phyloP scores from a whole-genome alignment of 2,113 vertebrate genomes.

The Podocnemis expansa region DNA sequence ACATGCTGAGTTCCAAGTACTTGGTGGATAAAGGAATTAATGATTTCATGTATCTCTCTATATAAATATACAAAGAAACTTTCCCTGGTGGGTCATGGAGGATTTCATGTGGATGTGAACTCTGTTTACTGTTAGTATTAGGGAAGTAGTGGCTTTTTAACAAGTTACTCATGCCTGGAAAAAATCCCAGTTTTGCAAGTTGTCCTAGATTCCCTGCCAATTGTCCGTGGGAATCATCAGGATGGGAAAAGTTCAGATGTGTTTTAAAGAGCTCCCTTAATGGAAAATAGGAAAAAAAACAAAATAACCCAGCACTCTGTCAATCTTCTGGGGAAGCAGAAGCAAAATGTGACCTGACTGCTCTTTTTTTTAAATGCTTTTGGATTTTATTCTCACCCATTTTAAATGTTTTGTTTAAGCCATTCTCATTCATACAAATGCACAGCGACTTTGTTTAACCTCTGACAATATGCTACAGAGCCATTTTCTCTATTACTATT shows the following conservation, averaged over 20 bases:
- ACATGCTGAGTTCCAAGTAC: slow-evolving; percentile 81
- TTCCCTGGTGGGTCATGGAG: slow-evolving; percentile 79
- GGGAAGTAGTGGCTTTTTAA: slow-evolving; percentile 98
- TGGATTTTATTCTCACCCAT: slow-evolving; percentile 36
- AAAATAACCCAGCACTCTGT: slow-evolving; percentile 50
- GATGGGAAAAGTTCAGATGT: slow-evolving; percentile 96
- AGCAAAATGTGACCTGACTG: slow-evolving; percentile 65
- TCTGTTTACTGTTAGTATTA: slow-evolving; percentile 90
- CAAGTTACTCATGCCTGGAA: slow-evolving; percentile 95
- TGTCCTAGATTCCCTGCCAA: slow-evolving; percentile 93
- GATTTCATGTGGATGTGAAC: slow-evolving; percentile 86
- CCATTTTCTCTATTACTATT: accelerated
- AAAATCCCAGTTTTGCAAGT: slow-evolving; percentile 94
- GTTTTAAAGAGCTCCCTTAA: slow-evolving; percentile 87
- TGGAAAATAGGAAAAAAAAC: slow-evolving; percentile 79
- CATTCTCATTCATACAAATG: slow-evolving; percentile 10
- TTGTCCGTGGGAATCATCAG: slow-evolving; percentile 96
- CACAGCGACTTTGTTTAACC: not conserved
- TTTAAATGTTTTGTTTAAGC: slow-evolving; percentile 47
- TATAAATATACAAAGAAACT: slow-evolving; percentile 77
- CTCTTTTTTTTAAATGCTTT: slow-evolving; percentile 31
- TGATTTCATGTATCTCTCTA: slow-evolving; percentile 75
- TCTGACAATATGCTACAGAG: not conserved
- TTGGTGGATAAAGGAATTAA: slow-evolving; percentile 81
- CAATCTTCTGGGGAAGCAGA: slow-evolving; percentile 72